Base-by-base conservation (phyloP, 2,888 invertebrate species). In the Lasiommata megera region DNA sequence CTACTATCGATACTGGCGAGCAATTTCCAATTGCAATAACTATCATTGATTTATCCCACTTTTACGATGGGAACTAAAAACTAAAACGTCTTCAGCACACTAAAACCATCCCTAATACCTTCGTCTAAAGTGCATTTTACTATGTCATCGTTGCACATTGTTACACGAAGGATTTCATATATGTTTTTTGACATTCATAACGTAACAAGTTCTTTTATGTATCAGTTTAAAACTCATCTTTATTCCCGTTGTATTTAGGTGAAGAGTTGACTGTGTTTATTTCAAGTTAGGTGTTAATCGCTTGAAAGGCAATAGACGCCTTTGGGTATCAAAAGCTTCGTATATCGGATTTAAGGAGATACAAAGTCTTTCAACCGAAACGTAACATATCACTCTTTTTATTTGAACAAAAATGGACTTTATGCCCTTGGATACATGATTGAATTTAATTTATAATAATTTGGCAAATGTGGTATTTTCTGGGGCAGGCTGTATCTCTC, bases 311-410 rank as follows among this genome's bases (percentile, higher is more conserved):
- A 56, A 62, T 62, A 54, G 56, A 60, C 60, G 62, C 62, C 62
- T 62, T 60, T 36, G 60, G 55, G 55, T 62, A 62, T 62, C 57
- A 62, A 60, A 60, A 60, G 60, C 57, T 54, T 60, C 63, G 62
- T 64, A 62, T 64, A 64, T 62, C 57, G 62, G 59, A 64, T 60
- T 64, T 60, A 60, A 62, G 62, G 54, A 64, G 63, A 64, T 62
- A 62, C 60, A 44, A 7, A 16, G 0, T 1, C 47, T 6, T 11
- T 14, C 6, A 18, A 47, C 12, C 46, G 34, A 44, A 57, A 44
- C 8, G 38, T 34, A 18, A 41, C 34, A 40, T 12, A 7, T 14
- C 9, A 12, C 12, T 17, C 16, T 8, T 52, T 12, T 3, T 0
- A n/a, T 40, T 29, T 52, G 40, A 18, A 1, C 56, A 12, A 67